These are phyloP conservation scores for Myotis planiceps DNA, from an alignment of 2,797 vertebrate species.

Conservation along the genomic window DNA sequence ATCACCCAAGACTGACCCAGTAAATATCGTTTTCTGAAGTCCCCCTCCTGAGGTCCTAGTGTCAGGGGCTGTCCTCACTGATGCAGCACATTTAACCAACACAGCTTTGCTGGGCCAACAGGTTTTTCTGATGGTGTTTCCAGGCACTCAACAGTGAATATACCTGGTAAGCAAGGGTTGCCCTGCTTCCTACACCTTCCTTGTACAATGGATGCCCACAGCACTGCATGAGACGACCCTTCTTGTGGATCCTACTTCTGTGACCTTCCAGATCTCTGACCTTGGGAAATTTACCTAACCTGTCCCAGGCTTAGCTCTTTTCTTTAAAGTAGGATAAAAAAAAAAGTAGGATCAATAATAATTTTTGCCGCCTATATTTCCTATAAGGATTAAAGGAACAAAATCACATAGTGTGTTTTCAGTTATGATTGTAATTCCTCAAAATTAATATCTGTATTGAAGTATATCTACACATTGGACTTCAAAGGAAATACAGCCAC, in stretches of 20 bases:
- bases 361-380: background rate
- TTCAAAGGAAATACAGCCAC: background rate
- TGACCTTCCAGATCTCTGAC: background rate
- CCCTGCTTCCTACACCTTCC: background rate
- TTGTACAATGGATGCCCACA: background rate
- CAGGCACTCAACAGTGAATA: background rate
- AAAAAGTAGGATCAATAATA: background rate
- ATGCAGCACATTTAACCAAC: background rate
- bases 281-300: background rate
- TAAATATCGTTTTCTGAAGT: background rate
- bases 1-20: background rate
- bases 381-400: background rate
- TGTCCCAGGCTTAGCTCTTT: background rate
- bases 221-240: background rate
- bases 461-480: background rate
- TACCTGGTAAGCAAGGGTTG: background rate
- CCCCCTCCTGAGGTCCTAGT: background rate
- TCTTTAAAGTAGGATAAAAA: background rate
- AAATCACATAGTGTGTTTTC: background rate
- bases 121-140: background rate
- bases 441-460: background rate
- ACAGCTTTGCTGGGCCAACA: background rate
- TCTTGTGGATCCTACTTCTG: background rate
- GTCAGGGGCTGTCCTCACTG: too few species aligned
- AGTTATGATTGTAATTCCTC: background rate